phyloP scores from a whole-genome alignment of 2,888 invertebrate species.

The Diarsia brunnea region DNA sequence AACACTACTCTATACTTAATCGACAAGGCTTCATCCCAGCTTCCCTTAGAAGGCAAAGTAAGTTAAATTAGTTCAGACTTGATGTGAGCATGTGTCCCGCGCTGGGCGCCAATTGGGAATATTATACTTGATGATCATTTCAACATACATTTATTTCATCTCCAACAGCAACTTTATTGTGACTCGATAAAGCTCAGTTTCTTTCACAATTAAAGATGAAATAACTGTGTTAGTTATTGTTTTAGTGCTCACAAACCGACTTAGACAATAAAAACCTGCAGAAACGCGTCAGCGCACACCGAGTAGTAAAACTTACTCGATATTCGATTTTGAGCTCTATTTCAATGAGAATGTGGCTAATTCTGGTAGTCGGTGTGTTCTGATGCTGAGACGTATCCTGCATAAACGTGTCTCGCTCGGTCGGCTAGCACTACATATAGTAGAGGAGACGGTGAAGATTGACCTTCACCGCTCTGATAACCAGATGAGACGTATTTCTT shows the following conservation, averaged over 20 bases:
- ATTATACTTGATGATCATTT: not conserved
- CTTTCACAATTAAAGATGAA: not conserved
- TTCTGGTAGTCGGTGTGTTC: not conserved
- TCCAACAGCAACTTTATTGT: too few species aligned
- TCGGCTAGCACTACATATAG: slow-evolving; percentile 19
- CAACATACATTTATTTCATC: not conserved
- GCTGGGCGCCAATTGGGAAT: slow-evolving; percentile 26
- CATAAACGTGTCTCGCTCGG: not conserved
- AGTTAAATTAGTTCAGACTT: slow-evolving; percentile 30
- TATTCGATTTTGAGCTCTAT: not conserved
- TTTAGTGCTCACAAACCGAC: slow-evolving; percentile 5
- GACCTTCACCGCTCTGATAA: too few species aligned
- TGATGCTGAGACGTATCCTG: not conserved
- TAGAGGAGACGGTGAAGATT: too few species aligned
- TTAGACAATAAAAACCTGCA: slow-evolving; percentile 9
- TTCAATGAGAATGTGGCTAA: not conserved
- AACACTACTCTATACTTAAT: slow-evolving; percentile 53
- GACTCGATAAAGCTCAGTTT: too few species aligned
- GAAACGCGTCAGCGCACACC: slow-evolving; percentile 9
- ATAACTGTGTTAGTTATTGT: not conserved
- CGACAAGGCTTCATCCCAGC: slow-evolving; percentile 64
- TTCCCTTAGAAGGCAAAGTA: slow-evolving; percentile 72
- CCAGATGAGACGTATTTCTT: too few species aligned
- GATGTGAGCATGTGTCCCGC: slow-evolving; percentile 12
- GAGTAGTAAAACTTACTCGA: not conserved